Conservation (phyloP, 1,140 invertebrate genomes). For the Ephestia elutella region DNA sequence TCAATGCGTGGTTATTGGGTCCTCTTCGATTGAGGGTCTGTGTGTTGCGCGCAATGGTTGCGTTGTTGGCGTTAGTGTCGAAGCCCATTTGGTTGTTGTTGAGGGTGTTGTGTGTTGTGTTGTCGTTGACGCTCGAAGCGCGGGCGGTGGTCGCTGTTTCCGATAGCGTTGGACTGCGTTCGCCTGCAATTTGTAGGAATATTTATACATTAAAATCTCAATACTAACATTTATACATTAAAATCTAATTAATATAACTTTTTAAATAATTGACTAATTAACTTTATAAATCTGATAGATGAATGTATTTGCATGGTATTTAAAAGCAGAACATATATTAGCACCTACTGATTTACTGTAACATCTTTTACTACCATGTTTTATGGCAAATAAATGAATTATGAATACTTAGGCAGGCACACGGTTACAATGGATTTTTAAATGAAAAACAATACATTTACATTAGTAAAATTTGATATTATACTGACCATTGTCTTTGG, state of each 20-base stretch:
- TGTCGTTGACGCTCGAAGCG: constrained; percentile 80
- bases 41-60: constrained; percentile 50
- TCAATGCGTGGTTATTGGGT: constrained; percentile 56
- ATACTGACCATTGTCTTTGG: constrained; percentile 81
- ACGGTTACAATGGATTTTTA: neutral
- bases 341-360: too few species aligned
- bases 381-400: too few species aligned
- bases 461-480: too few species aligned
- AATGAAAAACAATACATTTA: neutral
- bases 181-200: constrained; percentile 71
- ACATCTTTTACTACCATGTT: too few species aligned
- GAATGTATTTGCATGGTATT: too few species aligned
- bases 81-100: constrained; percentile 71
- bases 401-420: too few species aligned
- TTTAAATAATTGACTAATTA: too few species aligned
- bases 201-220: neutral
- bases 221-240: too few species aligned
- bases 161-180: constrained; percentile 86
- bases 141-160: constrained; percentile 87
- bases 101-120: constrained; percentile 38
- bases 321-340: too few species aligned
- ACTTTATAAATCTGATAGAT: too few species aligned
- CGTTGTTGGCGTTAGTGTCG: constrained; percentile 68
- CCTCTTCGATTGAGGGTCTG: constrained; percentile 54
- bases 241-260: too few species aligned